Conservation (phyloP, 2,888 invertebrate species). For the Melikaiella ostensackeni region DNA sequence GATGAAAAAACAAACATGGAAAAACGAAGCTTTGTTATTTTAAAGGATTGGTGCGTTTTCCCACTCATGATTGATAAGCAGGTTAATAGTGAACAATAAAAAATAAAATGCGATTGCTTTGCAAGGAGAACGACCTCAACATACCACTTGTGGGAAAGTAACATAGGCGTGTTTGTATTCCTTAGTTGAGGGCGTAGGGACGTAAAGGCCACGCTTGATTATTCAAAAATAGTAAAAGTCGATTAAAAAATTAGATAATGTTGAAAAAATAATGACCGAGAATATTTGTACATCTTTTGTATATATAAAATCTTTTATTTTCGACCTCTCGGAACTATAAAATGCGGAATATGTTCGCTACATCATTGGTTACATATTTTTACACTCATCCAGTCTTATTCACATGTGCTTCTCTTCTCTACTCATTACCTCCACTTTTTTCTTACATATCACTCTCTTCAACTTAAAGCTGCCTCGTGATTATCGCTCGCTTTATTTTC, state of each 20-base stretch:
- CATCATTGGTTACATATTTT: no score
- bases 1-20: not conserved
- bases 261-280: not conserved
- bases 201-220: conserved; percentile 5
- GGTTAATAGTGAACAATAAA: conserved; percentile 26
- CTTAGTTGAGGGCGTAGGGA: conserved; percentile 7
- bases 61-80: conserved; percentile 12
- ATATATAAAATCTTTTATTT: no score
- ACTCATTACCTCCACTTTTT: no score
- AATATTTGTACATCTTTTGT: no score
- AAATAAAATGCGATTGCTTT: conserved; percentile 2
- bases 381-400: no score
- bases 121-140: conserved; percentile 27
- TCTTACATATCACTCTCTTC: no score
- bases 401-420: no score
- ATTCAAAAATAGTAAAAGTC: not conserved
- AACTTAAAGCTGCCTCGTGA: no score
- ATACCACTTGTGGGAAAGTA: conserved; percentile 14
- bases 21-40: not conserved
- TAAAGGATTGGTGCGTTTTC: conserved; percentile 8
- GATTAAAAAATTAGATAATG: not conserved
- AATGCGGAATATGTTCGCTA: no score
- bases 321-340: no score
- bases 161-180: conserved; percentile 6
- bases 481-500: no score